These are phyloP conservation scores for Marmota flaviventris DNA, from an alignment of 2,113 vertebrate genomes.

Conservation along the genomic window DNA sequence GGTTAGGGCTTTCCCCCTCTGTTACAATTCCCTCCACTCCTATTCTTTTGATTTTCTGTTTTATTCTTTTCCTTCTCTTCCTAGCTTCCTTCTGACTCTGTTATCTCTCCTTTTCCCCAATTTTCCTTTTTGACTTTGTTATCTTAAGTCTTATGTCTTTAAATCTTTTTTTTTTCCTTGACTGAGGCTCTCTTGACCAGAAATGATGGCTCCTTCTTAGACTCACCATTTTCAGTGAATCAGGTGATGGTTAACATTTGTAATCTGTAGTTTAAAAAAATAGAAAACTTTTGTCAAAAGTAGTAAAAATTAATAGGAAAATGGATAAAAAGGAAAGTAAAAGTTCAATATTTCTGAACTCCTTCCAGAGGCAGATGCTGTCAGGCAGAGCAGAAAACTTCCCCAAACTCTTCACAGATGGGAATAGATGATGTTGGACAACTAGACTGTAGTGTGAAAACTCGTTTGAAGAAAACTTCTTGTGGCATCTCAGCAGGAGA, in stretches of 20 bases:
- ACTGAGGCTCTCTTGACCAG: background rate
- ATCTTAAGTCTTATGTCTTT: background rate
- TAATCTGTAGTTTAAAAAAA: slow-evolving; percentile 25
- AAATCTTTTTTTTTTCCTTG: slow-evolving; percentile 36
- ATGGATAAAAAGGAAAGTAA: background rate
- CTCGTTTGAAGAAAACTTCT: slow-evolving; percentile 58
- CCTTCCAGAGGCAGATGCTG: background rate
- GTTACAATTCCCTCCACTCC: background rate
- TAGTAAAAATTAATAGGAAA: slow-evolving; percentile 20
- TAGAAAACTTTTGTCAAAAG: slow-evolving; percentile 10
- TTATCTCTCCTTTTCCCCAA: background rate
- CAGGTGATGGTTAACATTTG: background rate
- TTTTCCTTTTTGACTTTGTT: slow-evolving; percentile 24
- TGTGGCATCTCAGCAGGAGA: slow-evolving; percentile 63
- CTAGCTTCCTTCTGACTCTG: background rate
- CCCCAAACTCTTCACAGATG: background rate
- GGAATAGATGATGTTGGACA: background rate
- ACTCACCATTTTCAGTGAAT: background rate
- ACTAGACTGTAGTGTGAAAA: background rate
- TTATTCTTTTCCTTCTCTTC: background rate
- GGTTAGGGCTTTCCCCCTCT: background rate
- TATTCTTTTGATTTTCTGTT: background rate
- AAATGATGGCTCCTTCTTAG: background rate
- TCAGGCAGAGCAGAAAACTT: background rate
- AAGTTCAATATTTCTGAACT: slow-evolving; percentile 8